Evolutionary conservation across 2,888 invertebrate species (phyloP).

Genomic region (Timema podura): DNA sequence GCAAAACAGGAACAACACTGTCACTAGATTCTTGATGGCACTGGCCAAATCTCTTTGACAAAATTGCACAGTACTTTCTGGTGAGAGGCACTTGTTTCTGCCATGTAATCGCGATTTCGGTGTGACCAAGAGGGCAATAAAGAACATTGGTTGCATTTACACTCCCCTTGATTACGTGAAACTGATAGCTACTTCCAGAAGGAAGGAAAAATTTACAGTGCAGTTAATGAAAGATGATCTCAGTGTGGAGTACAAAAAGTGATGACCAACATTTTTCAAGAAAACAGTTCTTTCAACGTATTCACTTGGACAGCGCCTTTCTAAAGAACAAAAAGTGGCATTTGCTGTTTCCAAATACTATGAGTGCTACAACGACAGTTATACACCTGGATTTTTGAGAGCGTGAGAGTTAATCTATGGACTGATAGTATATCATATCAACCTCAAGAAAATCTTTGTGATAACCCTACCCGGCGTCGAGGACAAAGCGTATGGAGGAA

Average conservation of each 20-base stretch:
- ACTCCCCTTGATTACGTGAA: neutral
- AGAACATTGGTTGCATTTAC: neutral
- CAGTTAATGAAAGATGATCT: neutral
- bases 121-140: neutral
- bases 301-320: neutral
- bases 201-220: conserved; percentile 9
- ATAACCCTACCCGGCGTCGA: neutral
- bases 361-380: neutral
- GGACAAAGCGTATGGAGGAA: neutral
- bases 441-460: neutral
- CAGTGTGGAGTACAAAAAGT: neutral
- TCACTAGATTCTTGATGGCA: neutral
- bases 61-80: neutral
- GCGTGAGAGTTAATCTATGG: conserved; percentile 2
- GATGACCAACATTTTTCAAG: neutral
- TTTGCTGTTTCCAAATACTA: conserved; percentile 1
- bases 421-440: neutral
- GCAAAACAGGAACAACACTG: neutral
- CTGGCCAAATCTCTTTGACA: neutral
- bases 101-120: too few relatives aligned
- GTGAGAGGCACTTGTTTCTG: neutral
- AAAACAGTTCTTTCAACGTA: neutral
- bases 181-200: neutral
- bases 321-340: conserved; percentile 8
- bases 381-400: neutral